Evolutionary conservation across 2,113 vertebrate species (phyloP).

Genomic region (Anhinga anhinga): DNA sequence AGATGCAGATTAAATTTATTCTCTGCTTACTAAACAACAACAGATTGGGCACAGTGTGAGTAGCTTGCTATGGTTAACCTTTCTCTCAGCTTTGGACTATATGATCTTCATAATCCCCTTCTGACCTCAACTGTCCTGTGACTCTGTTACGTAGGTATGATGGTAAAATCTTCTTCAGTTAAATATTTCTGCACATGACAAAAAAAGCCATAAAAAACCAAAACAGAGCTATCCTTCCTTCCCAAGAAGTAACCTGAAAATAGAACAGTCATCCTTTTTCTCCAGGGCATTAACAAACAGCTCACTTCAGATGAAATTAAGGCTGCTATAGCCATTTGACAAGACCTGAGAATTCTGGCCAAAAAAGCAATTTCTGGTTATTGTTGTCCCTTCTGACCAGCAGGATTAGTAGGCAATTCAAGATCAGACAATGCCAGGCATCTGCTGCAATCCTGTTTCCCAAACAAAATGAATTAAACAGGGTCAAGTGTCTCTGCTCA

Average conservation of each 20-base stretch:
- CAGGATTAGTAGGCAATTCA: neutral
- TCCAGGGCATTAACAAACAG: neutral
- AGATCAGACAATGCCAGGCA: neutral
- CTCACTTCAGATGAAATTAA: neutral
- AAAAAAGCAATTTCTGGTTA: neutral
- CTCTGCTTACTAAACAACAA: neutral
- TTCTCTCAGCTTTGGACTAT: neutral
- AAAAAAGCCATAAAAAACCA: fast-evolving
- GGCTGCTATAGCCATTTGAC: neutral
- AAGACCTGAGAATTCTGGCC: neutral
- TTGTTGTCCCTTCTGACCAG: neutral
- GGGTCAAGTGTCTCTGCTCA: neutral
- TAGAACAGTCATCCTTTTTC: neutral
- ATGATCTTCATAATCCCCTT: neutral
- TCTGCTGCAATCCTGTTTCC: neutral
- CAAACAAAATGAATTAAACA: neutral
- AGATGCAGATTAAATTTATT: neutral
- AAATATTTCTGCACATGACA: neutral
- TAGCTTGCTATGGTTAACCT: neutral
- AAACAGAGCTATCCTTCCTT: neutral
- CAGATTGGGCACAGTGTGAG: fast-evolving
- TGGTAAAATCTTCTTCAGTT: neutral
- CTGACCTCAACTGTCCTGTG: neutral
- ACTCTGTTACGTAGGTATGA: neutral
- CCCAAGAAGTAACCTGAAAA: neutral